A percentile compares a stretch with the other conserved stretches of the same genome.
phyloP scores from a whole-genome alignment of 2,113 vertebrate species.

The Phaethon lepturus region DNA sequence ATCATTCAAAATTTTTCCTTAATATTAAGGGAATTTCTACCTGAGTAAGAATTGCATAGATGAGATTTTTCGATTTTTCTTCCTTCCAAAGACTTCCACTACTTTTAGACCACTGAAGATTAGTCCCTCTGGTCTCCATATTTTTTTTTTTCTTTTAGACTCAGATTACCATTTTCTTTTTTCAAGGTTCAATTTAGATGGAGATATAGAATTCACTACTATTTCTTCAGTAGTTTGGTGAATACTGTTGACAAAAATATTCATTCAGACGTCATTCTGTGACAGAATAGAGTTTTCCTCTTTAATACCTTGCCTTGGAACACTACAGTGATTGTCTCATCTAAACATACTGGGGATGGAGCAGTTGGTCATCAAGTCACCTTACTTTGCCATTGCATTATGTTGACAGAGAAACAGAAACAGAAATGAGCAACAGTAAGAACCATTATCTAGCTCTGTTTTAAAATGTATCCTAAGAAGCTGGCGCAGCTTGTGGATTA shows the following conservation, averaged over 20 bases:
- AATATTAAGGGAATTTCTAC: neutral
- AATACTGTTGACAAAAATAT: neutral
- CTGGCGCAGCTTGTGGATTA: neutral
- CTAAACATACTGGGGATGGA: neutral
- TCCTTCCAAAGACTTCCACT: neutral
- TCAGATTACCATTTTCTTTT: neutral
- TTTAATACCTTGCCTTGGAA: neutral
- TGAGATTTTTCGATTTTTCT: neutral
- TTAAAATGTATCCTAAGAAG: neutral
- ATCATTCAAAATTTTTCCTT: neutral
- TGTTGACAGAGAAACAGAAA: neutral
- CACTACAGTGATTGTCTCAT: neutral
- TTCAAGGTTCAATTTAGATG: neutral
- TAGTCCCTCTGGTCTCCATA: neutral
- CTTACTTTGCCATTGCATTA: neutral
- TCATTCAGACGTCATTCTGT: neutral
- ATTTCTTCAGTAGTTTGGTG: neutral
- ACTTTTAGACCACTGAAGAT: neutral
- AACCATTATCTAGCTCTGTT: neutral
- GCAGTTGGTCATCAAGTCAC: neutral
- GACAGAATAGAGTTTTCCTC: neutral
- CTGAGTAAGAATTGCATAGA: neutral
- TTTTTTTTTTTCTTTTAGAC: neutral
- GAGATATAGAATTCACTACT: neutral
- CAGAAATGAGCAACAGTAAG: neutral